Evolutionary conservation across 2,113 vertebrate genomes (phyloP), one percentile per base, ranked within the genome.

Genomic region (Jacana jacana): DNA sequence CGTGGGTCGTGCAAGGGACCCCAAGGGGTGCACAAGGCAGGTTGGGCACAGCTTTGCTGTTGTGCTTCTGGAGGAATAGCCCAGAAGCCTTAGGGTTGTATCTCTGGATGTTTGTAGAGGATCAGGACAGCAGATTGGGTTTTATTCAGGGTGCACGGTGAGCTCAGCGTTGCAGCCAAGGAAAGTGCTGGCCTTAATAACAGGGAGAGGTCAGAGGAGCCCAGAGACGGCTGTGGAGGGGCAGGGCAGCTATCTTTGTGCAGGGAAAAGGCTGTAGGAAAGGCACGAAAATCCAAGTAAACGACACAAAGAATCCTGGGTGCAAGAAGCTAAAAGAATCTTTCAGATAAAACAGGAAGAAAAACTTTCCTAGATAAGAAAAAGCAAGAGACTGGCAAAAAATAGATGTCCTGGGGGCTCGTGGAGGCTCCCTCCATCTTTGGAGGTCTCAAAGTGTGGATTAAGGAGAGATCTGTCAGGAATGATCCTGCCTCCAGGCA

Each of bases 381-480:
- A 44, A 40, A 91, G 49, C 46, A 33, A 63, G 68, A 52, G 14
- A 20, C 0, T 0, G 17, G 17, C 2, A 1, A 11, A 28, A 44
- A 52, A 63, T 3, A 6, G 23, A 25, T 17, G 57, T 72, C 48
- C 75, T 13, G 23, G 11, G 48, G 86, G 51, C 40, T 92, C 5
- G 8, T 39, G 76, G 82, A 88, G 58, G 80, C 80, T 90, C 64
- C 42, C 14, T 90, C 83, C 92, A 51, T 71, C 89, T 93, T 91
- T 60, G 95, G 89, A 93, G 95, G 96, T 95, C 95, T 85, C 35
- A 52, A 89, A 95, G 65, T 1, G 5, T 7, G 39, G 91, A 93
- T 94, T 84, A 94, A 35, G 52, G 65, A 89, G 73, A 54, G 87
- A 81, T 85, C 78, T 24, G 69, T 14, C 69, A 71, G 84, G 93